Evolutionary conservation across 2,888 invertebrate genomes (phyloP).

Genomic region (Esperia sulphurella): DNA sequence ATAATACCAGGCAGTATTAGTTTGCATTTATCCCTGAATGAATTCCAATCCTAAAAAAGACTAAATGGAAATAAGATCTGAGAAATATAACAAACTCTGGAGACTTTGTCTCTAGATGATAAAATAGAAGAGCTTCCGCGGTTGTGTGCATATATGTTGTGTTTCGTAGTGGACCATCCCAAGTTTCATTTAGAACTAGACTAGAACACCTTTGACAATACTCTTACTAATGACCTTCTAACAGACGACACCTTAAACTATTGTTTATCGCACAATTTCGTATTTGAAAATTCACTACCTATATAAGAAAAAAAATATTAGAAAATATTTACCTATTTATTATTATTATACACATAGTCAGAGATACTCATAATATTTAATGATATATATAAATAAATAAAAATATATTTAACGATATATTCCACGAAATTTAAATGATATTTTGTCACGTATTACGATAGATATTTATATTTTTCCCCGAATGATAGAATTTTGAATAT

Average conservation of each 20-base stretch:
- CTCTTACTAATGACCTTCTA: constrained; percentile 54
- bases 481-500: constrained; percentile 54
- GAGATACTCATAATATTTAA: constrained; percentile 42
- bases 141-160: constrained; percentile 61
- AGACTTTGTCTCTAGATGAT: neutral
- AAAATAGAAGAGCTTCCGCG: constrained; percentile 58
- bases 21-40: neutral
- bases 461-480: constrained; percentile 62
- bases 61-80: constrained; percentile 9
- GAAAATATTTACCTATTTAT: constrained; percentile 37
- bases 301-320: constrained; percentile 25
- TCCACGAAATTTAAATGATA: constrained; percentile 47
- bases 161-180: constrained; percentile 27
- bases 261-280: constrained; percentile 53
- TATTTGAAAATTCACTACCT: constrained; percentile 21
- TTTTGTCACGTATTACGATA: constrained; percentile 41
- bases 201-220: constrained; percentile 58
- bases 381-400: constrained; percentile 36
- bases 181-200: constrained; percentile 29
- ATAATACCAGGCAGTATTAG: neutral
- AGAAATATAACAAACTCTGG: neutral
- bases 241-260: constrained; percentile 50
- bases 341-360: constrained; percentile 26
- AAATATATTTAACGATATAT: constrained; percentile 46
- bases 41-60: neutral